Percentiles rank a stretch among this genome's conserved stretches.
These are phyloP conservation scores for Tanytarsus gracilentus DNA, from an alignment of 2,888 invertebrate genomes.

Conservation along the genomic window DNA sequence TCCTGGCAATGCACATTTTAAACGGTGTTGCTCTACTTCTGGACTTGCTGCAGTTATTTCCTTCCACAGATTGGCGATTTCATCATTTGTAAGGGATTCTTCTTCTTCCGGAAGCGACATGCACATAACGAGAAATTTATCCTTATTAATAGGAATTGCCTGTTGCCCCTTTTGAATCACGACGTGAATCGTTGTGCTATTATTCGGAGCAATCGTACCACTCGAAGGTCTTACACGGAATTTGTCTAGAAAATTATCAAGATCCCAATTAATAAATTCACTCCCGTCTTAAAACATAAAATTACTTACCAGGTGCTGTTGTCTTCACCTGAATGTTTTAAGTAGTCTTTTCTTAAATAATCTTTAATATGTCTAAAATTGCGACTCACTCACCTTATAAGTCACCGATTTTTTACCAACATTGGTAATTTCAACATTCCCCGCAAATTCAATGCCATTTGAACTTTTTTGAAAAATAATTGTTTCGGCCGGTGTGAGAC, in stretches of 20 bases:
- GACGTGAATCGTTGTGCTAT: conserved; percentile 57
- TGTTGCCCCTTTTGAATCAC: conserved; percentile 66
- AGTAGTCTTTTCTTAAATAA: not conserved
- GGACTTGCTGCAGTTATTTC: conserved; percentile 45
- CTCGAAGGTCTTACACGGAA: conserved; percentile 86
- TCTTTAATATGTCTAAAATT: not conserved
- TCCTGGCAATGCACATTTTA: conserved; percentile 48
- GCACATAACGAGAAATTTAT: conserved; percentile 84
- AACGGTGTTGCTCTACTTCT: conserved; percentile 59
- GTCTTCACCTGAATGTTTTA: conserved; percentile 73
- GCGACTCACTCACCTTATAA: conserved; percentile 51
- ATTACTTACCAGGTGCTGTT: conserved; percentile 58
- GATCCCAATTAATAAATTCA: not conserved
- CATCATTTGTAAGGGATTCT: conserved; percentile 49
- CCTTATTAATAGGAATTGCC: conserved; percentile 58
- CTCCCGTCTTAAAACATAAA: not conserved
- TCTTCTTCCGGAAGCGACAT: conserved; percentile 54
- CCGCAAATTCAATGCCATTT: conserved; percentile 55
- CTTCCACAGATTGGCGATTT: conserved; percentile 69
- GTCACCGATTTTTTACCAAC: conserved; percentile 53
- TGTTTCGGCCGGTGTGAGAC: conserved; percentile 57
- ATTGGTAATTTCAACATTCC: conserved; percentile 61
- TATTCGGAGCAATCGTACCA: conserved; percentile 61
- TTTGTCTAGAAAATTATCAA: conserved; percentile 52
- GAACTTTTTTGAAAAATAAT: conserved; percentile 59